These are phyloP conservation scores for Erythrocercus mccallii DNA, from an alignment of 2,113 vertebrate genomes.

Conservation along the genomic window DNA sequence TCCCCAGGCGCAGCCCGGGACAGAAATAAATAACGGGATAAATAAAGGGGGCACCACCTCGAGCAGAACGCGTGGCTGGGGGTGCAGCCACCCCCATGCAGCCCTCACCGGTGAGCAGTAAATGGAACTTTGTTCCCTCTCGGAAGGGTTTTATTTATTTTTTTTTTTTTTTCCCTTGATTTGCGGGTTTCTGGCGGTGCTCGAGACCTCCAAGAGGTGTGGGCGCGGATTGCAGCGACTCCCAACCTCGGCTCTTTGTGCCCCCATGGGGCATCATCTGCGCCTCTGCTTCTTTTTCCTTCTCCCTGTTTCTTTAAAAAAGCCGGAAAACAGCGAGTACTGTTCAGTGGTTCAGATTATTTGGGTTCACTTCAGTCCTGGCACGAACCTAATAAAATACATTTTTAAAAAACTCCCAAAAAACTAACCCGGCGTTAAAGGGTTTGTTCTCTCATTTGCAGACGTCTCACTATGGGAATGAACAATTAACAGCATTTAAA, in stretches of 20 bases:
- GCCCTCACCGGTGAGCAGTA: background rate
- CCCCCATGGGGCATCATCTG: constrained; percentile 12
- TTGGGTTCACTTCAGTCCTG: constrained; percentile 33
- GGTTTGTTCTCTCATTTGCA: constrained; percentile 41
- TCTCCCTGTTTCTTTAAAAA: constrained; percentile 23
- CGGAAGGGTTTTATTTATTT: background rate
- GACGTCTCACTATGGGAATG: constrained; percentile 24
- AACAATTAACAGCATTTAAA: constrained; percentile 51
- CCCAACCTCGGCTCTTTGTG: constrained; percentile 55
- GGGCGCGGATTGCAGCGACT: constrained; percentile 31
- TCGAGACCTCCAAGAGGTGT: constrained; percentile 65
- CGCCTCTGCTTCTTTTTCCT: background rate
- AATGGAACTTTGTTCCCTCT: constrained; percentile 21
- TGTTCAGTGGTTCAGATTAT: constrained; percentile 37
- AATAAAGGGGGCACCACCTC: background rate
- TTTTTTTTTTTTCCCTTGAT: rapidly evolving
- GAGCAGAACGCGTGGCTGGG: background rate
- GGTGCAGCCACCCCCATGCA: background rate
- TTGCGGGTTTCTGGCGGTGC: background rate
- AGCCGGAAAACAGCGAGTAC: constrained; percentile 18
- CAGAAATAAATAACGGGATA: background rate
- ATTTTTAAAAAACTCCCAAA: background rate
- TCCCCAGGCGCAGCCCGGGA: background rate
- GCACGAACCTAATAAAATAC: background rate
- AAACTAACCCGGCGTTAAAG: background rate